Evolutionary conservation across 2,888 invertebrate genomes (phyloP), one percentile per base, ranked within the genome.

Genomic region (Ichneumon xanthorius): DNA sequence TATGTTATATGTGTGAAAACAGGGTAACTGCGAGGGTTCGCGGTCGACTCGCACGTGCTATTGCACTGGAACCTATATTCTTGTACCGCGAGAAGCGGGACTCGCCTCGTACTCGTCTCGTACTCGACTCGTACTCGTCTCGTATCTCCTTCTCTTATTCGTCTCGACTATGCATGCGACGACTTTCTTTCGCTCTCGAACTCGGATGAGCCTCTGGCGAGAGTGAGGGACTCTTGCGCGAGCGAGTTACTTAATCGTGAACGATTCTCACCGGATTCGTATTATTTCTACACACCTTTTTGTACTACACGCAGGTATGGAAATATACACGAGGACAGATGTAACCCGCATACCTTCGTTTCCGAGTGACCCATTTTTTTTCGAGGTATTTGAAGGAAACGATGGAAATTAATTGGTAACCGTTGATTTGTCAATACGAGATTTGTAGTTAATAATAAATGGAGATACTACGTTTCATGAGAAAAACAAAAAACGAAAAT

Each of bases 161-260:
- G n/a, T 82, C 65, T 55, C 48, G 48, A 30, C 37, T 65, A 65
- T 73, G 45, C 55, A 33, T 26, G 40, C 65, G 76, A 53, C 75
- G 22, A 79, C 85, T 85, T 85, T 82, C 80, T 85, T 85, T 80
- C 80, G 80, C 82, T 85, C 82, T 77, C 82, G 73, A 77, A 77
- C 82, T 61, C 33, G 16, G 67, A 37, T 26, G 67, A 55, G 33
- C 26, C 67, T 67, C 55, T 7, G n/a, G n/a, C n/a, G 77, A 67
- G 61, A 26, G 50, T 55, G 58, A 61, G 70, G 30, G 76, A 16
- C 61, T 70, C 76, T 85, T 82, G 85, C 85, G 85, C 80, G 76
- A 82, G 82, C 71, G 9, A 26, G 68, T 85, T 85, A 85, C 85
- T 73, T 77, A 80, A 85, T 45, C 80, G 73, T 73, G 63, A 68